Evolutionary conservation across 2,113 vertebrate species (phyloP).

Genomic region (Haemorhous mexicanus): DNA sequence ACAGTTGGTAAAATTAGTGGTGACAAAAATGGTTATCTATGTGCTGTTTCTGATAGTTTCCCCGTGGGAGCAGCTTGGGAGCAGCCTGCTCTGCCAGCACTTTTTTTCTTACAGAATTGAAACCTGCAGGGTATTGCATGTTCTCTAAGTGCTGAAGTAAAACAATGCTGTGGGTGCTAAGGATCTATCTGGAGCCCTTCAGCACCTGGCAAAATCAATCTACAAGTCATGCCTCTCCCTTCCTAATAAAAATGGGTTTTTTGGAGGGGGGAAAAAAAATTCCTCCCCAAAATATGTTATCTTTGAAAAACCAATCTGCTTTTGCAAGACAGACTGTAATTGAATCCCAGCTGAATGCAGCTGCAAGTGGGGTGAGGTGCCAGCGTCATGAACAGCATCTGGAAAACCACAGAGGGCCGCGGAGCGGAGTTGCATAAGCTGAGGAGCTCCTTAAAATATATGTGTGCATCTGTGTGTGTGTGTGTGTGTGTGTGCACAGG

Average conservation of each 20-base stretch:
- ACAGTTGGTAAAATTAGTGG: background rate
- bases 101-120: background rate
- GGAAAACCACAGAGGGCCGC: slow-evolving; percentile 42
- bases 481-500: fast-evolving
- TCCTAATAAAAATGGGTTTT: background rate
- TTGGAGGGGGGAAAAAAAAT: background rate
- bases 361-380: slow-evolving; percentile 64
- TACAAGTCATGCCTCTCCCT: background rate
- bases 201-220: background rate
- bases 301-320: slow-evolving; percentile 67
- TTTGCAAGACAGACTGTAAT: slow-evolving; percentile 58
- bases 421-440: slow-evolving; percentile 4
- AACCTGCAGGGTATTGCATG: background rate
- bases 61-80: background rate
- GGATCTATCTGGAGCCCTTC: background rate
- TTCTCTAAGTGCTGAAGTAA: background rate
- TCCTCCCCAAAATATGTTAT: slow-evolving; percentile 38
- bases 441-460: background rate
- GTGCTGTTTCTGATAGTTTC: background rate
- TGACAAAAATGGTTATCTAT: background rate
- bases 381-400: slow-evolving; percentile 40
- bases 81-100: background rate
- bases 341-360: slow-evolving; percentile 72
- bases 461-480: background rate
- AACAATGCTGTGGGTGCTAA: background rate